Percentiles rank a stretch among this genome's conserved stretches.
These are phyloP conservation scores for Trichoplusia ni DNA, from an alignment of 1,140 invertebrate species.

Conservation along the genomic window DNA sequence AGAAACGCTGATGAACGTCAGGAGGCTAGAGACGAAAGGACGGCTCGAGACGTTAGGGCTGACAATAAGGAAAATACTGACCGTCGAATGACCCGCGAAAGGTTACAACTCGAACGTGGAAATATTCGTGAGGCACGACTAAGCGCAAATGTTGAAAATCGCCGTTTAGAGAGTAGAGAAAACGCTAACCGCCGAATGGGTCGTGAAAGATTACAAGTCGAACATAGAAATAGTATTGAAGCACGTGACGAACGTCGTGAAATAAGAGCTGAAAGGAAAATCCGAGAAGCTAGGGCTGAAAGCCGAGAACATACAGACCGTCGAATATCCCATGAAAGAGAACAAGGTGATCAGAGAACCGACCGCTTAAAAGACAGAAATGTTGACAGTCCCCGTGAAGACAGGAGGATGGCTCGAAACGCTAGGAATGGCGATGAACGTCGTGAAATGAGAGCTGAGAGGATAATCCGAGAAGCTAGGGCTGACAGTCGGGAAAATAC, in stretches of 20 bases:
- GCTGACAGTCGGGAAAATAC: too few species aligned
- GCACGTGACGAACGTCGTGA: not conserved
- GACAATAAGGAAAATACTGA: not conserved
- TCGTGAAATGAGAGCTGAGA: too few species aligned
- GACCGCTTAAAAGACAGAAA: not conserved
- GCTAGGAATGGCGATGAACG: too few species aligned
- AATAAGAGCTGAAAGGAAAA: not conserved
- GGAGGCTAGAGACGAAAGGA: not conserved
- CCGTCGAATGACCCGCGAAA: not conserved
- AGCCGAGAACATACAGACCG: not conserved
- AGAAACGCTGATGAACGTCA: not conserved
- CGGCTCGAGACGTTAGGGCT: not conserved
- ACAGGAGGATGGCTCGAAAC: not conserved
- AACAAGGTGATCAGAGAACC: not conserved
- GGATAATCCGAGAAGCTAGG: too few species aligned
- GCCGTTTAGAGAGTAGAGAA: not conserved
- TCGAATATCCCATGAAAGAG: not conserved
- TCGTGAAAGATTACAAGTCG: not conserved
- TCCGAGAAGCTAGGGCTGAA: too few species aligned
- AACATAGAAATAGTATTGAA: not conserved
- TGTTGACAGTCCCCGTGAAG: not conserved
- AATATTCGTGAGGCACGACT: not conserved
- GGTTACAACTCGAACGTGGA: not conserved
- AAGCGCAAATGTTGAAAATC: not conserved
- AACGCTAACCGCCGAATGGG: not conserved